Evolutionary conservation across 2,113 vertebrate species (phyloP).

Genomic region (Pyrgilauda ruficollis): DNA sequence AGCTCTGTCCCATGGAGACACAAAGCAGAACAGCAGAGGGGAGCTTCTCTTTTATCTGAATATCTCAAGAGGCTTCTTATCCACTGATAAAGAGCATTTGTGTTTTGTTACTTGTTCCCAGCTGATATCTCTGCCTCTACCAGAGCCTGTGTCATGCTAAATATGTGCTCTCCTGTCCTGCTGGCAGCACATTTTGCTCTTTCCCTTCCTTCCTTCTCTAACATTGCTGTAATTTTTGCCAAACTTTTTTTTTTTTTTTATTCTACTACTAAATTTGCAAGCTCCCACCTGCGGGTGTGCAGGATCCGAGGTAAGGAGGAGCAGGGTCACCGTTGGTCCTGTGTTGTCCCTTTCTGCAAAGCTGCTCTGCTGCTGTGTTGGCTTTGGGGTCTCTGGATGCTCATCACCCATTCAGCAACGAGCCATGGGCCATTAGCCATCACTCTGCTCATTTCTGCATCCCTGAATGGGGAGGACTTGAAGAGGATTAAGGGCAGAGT

Average conservation of each 20-base stretch:
- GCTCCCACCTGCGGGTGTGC: neutral
- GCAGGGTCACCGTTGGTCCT: neutral
- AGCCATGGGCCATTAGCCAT: neutral
- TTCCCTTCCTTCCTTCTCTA: constrained; percentile 18
- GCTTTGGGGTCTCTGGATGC: neutral
- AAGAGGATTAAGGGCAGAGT: neutral
- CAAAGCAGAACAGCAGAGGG: neutral
- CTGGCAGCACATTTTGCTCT: constrained; percentile 10
- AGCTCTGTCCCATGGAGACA: neutral
- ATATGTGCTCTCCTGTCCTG: neutral
- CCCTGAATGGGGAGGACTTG: neutral
- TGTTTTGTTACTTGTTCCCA: neutral
- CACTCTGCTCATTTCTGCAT: neutral
- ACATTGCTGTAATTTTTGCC: constrained; percentile 19
- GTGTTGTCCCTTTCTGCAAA: neutral
- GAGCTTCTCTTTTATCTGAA: neutral
- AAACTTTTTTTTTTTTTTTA: neutral
- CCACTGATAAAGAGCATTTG: neutral
- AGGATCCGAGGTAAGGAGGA: constrained; percentile 26
- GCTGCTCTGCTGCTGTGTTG: neutral
- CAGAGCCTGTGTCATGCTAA: neutral
- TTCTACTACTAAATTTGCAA: constrained; percentile 17
- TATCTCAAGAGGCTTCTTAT: neutral
- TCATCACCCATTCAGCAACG: neutral
- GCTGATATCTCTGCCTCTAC: neutral